Conservation (phyloP, 2,888 invertebrate species). For the Caenorhabditis sp. region DNA sequence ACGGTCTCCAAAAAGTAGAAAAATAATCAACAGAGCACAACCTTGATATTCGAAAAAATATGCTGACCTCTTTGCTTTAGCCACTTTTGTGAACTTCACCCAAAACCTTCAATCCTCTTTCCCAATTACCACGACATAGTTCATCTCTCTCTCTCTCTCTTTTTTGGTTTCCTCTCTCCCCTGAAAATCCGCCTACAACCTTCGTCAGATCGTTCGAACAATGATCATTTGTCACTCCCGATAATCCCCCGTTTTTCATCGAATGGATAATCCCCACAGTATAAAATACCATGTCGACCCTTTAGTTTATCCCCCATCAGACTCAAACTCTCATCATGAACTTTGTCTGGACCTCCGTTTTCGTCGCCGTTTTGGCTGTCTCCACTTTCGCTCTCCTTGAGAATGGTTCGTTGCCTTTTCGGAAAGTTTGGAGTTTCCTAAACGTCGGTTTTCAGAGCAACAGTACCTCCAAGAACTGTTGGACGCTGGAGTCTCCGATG, state of each 20-base stretch:
- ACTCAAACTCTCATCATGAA: conserved; percentile 38
- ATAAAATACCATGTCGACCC: conserved; percentile 44
- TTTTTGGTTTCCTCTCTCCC: background rate
- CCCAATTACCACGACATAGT: conserved; percentile 16
- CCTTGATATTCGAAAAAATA: too few relatives aligned
- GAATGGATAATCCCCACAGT: conserved; percentile 44
- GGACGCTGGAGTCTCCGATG: conserved; percentile 46
- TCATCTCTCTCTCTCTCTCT: conserved; percentile 6
- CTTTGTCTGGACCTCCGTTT: conserved; percentile 28
- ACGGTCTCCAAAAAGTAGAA: too few relatives aligned
- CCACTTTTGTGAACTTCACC: background rate
- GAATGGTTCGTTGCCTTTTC: conserved; percentile 26
- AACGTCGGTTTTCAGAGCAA: conserved; percentile 49
- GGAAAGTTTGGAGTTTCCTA: too few relatives aligned
- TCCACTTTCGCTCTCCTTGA: conserved; percentile 27
- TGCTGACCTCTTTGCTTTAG: too few relatives aligned
- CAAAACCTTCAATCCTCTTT: background rate
- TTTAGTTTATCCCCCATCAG: background rate
- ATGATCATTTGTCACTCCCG: conserved; percentile 50
- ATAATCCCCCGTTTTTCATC: conserved; percentile 38
- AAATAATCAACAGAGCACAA: too few relatives aligned
- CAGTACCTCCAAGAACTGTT: conserved; percentile 55
- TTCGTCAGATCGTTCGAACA: conserved; percentile 21
- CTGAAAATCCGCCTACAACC: conserved; percentile 11
- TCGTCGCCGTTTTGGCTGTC: conserved; percentile 41